These are phyloP conservation scores for Syngnathus typhle DNA, from an alignment of 2,113 vertebrate genomes.

Conservation along the genomic window DNA sequence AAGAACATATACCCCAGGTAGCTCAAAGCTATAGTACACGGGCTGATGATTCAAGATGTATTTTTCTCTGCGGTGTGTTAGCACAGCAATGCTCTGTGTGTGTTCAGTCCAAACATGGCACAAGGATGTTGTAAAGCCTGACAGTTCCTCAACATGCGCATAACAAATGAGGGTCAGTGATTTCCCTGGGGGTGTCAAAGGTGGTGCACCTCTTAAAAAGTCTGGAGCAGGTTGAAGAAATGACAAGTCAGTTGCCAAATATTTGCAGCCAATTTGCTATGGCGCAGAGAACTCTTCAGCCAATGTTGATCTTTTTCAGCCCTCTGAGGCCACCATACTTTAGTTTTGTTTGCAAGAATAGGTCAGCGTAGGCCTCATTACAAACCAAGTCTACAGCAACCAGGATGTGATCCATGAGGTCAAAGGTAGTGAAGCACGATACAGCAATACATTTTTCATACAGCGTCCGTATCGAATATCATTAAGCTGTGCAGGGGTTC, in stretches of 20 bases:
- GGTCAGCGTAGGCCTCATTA: not conserved
- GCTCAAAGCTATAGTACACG: slow-evolving; percentile 1
- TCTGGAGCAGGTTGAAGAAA: not conserved
- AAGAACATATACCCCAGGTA: not conserved
- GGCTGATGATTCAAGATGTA: not conserved
- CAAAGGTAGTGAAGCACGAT: not conserved
- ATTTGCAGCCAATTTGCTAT: not conserved
- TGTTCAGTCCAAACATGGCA: not conserved
- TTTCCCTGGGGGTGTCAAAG: not conserved
- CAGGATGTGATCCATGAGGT: not conserved
- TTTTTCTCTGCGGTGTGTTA: not conserved
- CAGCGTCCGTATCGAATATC: not conserved
- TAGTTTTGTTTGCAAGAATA: too few relatives aligned
- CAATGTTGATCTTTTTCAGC: too few relatives aligned
- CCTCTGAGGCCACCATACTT: too few relatives aligned
- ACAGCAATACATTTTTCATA: not conserved
- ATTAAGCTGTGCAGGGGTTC: too few relatives aligned
- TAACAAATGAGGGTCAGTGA: not conserved
- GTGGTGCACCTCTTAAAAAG: not conserved
- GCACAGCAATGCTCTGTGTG: not conserved
- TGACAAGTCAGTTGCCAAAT: not conserved
- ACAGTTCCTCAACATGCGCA: not conserved
- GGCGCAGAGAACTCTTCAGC: not conserved
- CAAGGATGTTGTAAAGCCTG: not conserved
- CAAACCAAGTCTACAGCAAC: not conserved